Percentiles rank a stretch among this genome's conserved stretches.
These are phyloP conservation scores for Nothocercus julius DNA, from an alignment of 2,113 vertebrate genomes.

Conservation along the genomic window DNA sequence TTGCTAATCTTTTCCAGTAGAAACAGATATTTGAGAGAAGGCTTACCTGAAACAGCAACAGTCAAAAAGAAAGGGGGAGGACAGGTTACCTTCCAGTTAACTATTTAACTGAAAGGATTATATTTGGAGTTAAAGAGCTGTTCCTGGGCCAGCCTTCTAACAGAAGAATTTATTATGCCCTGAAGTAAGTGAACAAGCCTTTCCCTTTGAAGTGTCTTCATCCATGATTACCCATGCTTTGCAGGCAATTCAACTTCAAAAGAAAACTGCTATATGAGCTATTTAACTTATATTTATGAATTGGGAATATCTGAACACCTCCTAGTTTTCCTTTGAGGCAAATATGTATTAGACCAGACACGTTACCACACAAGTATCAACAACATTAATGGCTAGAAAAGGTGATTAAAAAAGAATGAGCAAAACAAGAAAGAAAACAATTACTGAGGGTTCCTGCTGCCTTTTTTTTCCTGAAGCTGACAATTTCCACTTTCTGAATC, in stretches of 20 bases:
- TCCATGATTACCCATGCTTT: background rate
- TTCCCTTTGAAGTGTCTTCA: background rate
- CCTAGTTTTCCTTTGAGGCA: background rate
- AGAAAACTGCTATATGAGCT: background rate
- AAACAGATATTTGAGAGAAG: background rate
- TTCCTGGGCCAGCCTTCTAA: background rate
- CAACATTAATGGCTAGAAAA: background rate
- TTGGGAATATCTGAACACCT: background rate
- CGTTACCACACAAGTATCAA: background rate
- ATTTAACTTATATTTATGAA: background rate
- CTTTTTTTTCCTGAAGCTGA: background rate
- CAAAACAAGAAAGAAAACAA: background rate
- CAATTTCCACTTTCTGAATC: background rate
- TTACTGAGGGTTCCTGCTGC: background rate
- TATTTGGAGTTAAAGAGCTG: background rate
- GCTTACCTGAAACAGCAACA: background rate
- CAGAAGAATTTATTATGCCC: background rate
- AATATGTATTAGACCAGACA: background rate
- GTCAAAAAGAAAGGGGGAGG: background rate
- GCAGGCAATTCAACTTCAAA: background rate
- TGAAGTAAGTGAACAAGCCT: background rate
- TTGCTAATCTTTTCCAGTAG: background rate
- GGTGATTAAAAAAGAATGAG: background rate
- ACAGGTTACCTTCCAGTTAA: background rate
- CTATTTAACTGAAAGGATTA: background rate